A percentile compares a stretch with the other conserved stretches of the same genome.
These are phyloP conservation scores for Drosophila ficusphila DNA, from an alignment of 1,140 invertebrate genomes.

Conservation along the genomic window DNA sequence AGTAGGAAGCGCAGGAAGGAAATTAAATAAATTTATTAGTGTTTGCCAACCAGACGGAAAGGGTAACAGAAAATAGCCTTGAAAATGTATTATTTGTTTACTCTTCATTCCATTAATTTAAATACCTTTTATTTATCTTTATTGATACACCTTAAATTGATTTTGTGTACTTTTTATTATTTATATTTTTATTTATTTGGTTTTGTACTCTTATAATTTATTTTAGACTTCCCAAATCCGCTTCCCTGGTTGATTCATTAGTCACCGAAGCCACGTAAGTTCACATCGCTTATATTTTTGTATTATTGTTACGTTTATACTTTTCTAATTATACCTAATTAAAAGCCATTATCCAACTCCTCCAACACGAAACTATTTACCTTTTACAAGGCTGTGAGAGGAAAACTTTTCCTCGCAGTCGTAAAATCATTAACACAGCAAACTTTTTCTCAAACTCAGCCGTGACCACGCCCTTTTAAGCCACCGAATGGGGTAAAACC, in stretches of 20 bases:
- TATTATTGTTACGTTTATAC: constrained; percentile 9
- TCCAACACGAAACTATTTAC: constrained; percentile 20
- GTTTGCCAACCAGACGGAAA: not conserved
- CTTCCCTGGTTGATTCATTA: constrained; percentile 74
- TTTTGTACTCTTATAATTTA: constrained; percentile 27
- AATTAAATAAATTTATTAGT: constrained; percentile 31
- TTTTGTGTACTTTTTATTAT: constrained; percentile 6
- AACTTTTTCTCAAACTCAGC: constrained; percentile 25
- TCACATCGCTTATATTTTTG: constrained; percentile 5
- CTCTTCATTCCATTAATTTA: not conserved
- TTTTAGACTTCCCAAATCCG: constrained; percentile 61
- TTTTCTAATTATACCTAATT: constrained; percentile 25
- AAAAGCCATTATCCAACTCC: constrained; percentile 20
- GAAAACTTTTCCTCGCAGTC: constrained; percentile 38
- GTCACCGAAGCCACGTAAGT: constrained; percentile 82
- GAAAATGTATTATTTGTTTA: not conserved
- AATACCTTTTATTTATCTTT: not conserved
- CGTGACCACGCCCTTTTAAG: constrained; percentile 9
- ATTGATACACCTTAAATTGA: not conserved
- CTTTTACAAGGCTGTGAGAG: not conserved
- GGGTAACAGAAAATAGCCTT: constrained; percentile 5
- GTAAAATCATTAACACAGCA: constrained; percentile 39
- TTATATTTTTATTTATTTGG: constrained; percentile 20
- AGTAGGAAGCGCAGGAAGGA: not conserved
- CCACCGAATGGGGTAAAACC: constrained; percentile 2